Evolutionary conservation across 2,113 vertebrate species (phyloP), one percentile per base, ranked within the genome.

Genomic region (Entosphenus tridentatus): DNA sequence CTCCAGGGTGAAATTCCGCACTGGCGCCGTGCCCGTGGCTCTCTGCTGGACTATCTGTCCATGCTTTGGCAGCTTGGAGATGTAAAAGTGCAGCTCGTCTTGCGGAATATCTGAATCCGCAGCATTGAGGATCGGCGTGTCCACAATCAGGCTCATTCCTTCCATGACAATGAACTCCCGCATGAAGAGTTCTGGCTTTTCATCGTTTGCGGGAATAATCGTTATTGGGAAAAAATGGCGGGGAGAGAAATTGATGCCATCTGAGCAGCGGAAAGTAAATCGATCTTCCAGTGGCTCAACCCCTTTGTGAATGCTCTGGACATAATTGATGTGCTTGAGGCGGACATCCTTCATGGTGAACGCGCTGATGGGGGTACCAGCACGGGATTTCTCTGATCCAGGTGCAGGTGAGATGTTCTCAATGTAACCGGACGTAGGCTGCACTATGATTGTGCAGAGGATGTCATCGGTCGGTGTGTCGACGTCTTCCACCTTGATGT

Each of bases 151-250:
- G 72, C 87, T 96, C 89, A 90, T 92, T 71, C 92, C 92, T 73
- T 96, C 92, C 88, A 91, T 89, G 72, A 96, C 90, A 57, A 96
- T 81, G 80, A 96, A 96, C 75, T 96, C 88, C 56, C 88, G 78
- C 80, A 85, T 74, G 72, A 86, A 92, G 68, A 96, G 80, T 74
- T 89, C 88, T 1, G 92, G 92, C 72, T 84, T 86, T 73, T 96
- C 92, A 10, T 97, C 92, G 1, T 92, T 97, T 70, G 83, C 73
- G 0, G 89, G 88, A 57, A 82, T 74, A 75, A 97, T 86, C 39
- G 84, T 77, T 70, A 97, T 79, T 3, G 89, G 83, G 57, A 97
- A 96, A 76, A 92, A 79, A 14, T 81, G 83, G 70, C 79, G 85
- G 67, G 86, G 82, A 11, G 92, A 95, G 75, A 89, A 88, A 79